Base-by-base conservation (phyloP, 2,888 invertebrate species). In the Physocephala rufipes region DNA sequence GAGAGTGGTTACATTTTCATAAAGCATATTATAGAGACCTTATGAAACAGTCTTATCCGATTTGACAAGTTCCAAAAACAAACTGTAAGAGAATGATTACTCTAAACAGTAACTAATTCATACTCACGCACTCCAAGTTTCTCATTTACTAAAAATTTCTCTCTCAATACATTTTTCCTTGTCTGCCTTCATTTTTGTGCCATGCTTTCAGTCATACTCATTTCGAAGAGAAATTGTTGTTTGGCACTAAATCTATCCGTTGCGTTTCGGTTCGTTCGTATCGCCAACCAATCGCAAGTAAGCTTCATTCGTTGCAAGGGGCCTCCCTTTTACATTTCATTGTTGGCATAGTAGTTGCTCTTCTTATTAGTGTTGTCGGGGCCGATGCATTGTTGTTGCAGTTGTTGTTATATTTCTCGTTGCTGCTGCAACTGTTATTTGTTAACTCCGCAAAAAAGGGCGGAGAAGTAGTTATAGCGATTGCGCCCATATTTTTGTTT, bases 221-320 rank as follows among this genome's bases (percentile, higher is more conserved):
- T 12, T 26, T 21, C 0, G 13, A 67, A 30, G 43, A 13, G 9
- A 21, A 66, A 53, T 53, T 36, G 51, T 13, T 30, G 64, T 28
- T 47, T 59, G 47, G 36, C 36, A 9, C 30, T 45, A 19, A 1
- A n/a, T 26, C 4, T 4, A 16, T 24, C 55, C 58, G 30, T 21
- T 67, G 36, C 26, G 45, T 24, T 47, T 36, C 47, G 70, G 36
- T 67, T 69, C 73, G 75, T 77, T 75, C 78, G n/a, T n/a, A n/a
- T n/a, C n/a, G n/a, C 77, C 73, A 70, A 74, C 80, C 80, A 81
- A 81, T 81, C 76, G 76, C 76, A 77, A 79, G 79, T 79, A 79
- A 80, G 81, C 79, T 76, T 15, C 26, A 26, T 9, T 30, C 66
- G 47, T 43, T 61, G 45, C 26, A 28, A n/a, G 51, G 55, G 28